A percentile compares a stretch with the other conserved stretches of the same genome.
Evolutionary conservation across 2,113 vertebrate species (phyloP).

Genomic region (Cyphomyrus plagiostoma): DNA sequence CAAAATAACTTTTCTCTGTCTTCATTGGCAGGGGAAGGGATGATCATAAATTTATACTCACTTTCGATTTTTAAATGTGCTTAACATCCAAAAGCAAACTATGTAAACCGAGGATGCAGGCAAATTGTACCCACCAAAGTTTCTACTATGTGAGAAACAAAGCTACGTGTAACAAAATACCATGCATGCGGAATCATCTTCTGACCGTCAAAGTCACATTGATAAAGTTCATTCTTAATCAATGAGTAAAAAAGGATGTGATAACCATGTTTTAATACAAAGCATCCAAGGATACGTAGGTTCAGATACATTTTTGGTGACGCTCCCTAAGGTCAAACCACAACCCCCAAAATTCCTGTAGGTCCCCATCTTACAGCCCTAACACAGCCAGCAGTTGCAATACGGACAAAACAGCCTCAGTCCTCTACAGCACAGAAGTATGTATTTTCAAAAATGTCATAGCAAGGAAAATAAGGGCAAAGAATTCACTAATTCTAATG

Average conservation of each 20-base stretch:
- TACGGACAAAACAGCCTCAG: background rate
- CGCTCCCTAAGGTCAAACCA: conserved; percentile 31
- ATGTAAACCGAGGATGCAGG: background rate
- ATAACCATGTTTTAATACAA: conserved; percentile 20
- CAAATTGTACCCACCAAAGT: background rate
- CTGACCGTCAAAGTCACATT: background rate
- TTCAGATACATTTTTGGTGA: conserved; percentile 30
- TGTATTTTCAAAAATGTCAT: background rate
- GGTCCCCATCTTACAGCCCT: background rate
- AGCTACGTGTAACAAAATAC: conserved; percentile 37
- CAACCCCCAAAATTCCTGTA: conserved; percentile 32
- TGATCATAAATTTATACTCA: background rate
- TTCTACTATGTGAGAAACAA: conserved; percentile 13
- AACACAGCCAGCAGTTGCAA: background rate
- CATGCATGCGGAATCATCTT: conserved; percentile 30
- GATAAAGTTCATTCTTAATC: conserved; percentile 36
- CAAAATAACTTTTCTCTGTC: background rate
- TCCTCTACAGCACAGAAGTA: background rate
- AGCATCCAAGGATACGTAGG: conserved; percentile 28
- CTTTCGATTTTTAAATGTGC: background rate
- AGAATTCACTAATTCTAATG: background rate
- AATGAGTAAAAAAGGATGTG: conserved; percentile 7
- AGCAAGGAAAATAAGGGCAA: background rate
- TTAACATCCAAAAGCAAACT: background rate
- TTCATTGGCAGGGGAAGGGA: background rate